These are phyloP conservation scores for Holothuria scabra DNA, from an alignment of 53 echinoderm and acorn worm genomes.

Conservation along the genomic window DNA sequence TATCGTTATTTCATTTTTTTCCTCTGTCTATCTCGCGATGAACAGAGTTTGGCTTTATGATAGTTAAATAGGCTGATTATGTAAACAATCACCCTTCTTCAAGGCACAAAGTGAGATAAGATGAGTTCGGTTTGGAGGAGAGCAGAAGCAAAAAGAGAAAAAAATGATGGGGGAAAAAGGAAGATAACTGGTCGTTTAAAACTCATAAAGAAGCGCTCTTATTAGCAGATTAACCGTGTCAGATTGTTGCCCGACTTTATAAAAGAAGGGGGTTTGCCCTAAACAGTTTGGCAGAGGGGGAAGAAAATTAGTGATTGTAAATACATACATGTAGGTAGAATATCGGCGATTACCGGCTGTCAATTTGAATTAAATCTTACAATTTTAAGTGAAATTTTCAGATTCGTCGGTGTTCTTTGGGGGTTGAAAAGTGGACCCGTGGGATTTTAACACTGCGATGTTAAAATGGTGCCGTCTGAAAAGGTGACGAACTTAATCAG, in stretches of 20 bases:
- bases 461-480: slow-evolving; percentile 16
- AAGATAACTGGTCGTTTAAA: slow-evolving; percentile 23
- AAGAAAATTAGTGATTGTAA: slow-evolving; percentile 7
- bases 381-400: slow-evolving; percentile 23
- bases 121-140: background rate
- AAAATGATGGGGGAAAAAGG: too few species aligned
- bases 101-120: background rate
- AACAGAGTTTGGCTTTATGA: slow-evolving; percentile 30
- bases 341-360: slow-evolving; percentile 12
- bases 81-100: slow-evolving; percentile 9
- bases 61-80: slow-evolving; percentile 21
- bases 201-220: slow-evolving; percentile 25
- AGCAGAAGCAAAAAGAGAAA: background rate
- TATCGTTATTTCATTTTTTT: slow-evolving; percentile 33
- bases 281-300: background rate
- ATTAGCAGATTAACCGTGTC: slow-evolving; percentile 10
- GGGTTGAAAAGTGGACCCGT: background rate
- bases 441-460: slow-evolving; percentile 16
- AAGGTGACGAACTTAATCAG: slow-evolving; percentile 16
- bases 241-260: background rate
- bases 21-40: slow-evolving; percentile 12
- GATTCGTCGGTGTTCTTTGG: background rate
- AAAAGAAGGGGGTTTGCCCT: background rate
- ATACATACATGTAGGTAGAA: slow-evolving; percentile 38
- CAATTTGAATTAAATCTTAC: slow-evolving; percentile 19